Conservation (phyloP, 1,140 invertebrate species). For the Papilio xuthus region DNA sequence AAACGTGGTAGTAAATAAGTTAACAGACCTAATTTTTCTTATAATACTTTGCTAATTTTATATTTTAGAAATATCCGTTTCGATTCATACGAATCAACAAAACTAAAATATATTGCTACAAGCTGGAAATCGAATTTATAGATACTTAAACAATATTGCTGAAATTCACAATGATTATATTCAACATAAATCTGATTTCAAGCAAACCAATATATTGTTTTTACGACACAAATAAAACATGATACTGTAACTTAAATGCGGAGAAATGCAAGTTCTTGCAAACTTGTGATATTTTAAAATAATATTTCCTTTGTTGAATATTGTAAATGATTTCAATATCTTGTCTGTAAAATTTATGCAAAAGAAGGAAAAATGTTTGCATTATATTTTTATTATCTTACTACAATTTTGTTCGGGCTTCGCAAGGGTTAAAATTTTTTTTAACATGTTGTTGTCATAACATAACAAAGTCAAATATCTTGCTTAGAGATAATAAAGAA, state of each 20-base stretch:
- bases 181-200: not conserved
- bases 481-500: no score
- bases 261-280: not conserved
- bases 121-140: not conserved
- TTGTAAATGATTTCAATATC: not conserved
- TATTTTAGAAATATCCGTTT: not conserved
- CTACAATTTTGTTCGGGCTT: not conserved
- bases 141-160: conserved; percentile 10
- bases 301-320: not conserved
- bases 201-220: not conserved
- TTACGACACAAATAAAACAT: conserved; percentile 13
- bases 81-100: not conserved
- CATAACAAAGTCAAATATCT: no score
- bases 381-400: not conserved
- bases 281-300: not conserved
- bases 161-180: not conserved
- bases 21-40: no score
- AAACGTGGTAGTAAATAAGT: no score
- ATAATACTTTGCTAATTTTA: not conserved
- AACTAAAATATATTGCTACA: not conserved
- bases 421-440: no score
- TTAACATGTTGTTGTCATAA: no score
- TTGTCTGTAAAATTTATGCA: not conserved
- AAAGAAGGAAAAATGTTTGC: not conserved
- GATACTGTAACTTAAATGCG: not conserved